Evolutionary conservation across 2,113 vertebrate species (phyloP).

Genomic region (Cygnus atratus): DNA sequence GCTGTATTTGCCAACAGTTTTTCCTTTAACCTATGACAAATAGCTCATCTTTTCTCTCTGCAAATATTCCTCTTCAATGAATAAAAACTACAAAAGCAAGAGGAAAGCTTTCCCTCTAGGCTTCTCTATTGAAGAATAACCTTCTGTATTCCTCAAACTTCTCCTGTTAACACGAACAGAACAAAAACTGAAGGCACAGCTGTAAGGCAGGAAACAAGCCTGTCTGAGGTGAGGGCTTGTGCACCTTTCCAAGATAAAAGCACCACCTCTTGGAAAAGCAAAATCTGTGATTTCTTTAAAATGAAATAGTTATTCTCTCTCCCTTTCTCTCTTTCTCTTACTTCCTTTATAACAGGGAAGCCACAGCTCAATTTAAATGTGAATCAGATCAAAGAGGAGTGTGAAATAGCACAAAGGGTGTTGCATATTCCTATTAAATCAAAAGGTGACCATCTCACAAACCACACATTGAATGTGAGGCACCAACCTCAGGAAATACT

Average conservation of each 20-base stretch:
- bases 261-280: neutral
- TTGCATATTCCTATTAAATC: neutral
- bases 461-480: neutral
- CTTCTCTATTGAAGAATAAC: neutral
- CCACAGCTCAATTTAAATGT: neutral
- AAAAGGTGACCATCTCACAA: neutral
- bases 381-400: neutral
- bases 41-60: constrained; percentile 1
- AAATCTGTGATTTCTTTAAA: neutral
- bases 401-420: neutral
- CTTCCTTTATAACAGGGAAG: neutral
- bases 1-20: neutral
- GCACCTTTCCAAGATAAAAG: neutral
- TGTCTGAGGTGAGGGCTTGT: neutral
- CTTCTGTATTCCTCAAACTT: neutral
- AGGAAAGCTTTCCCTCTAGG: neutral
- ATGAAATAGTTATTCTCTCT: neutral
- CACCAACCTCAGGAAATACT: neutral
- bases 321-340: neutral
- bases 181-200: neutral
- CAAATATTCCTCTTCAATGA: constrained; percentile 15
- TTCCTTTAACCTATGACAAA: neutral
- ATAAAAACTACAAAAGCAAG: constrained; percentile 9
- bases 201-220: neutral
- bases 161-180: neutral